Evolutionary conservation across 2,797 vertebrate species (phyloP).

Genomic region (Malurus leucopterus): DNA sequence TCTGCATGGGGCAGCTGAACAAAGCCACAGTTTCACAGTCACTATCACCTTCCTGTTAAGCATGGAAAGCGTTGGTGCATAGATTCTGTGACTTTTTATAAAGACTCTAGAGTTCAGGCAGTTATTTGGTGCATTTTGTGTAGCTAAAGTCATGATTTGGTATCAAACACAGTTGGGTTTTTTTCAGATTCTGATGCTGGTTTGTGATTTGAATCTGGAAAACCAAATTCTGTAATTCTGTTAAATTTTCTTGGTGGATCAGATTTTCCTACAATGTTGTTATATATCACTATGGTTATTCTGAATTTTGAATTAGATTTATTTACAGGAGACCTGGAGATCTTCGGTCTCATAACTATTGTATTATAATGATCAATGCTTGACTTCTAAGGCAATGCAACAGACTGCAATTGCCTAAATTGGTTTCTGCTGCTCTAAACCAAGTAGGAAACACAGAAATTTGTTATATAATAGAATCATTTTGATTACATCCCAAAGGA

Average conservation of each 20-base stretch:
- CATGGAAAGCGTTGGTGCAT: background rate
- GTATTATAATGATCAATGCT: background rate
- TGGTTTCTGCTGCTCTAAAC: background rate
- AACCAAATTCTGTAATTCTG: background rate
- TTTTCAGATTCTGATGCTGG: background rate
- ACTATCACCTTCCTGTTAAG: background rate
- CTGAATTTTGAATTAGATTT: background rate
- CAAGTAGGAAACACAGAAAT: background rate
- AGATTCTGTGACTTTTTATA: background rate
- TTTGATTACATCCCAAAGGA: conserved; percentile 13
- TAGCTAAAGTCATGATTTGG: background rate
- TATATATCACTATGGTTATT: background rate
- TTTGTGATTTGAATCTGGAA: background rate
- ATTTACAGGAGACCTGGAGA: background rate
- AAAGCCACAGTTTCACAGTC: background rate
- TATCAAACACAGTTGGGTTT: background rate
- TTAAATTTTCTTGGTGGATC: background rate
- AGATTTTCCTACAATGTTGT: background rate
- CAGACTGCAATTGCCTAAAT: background rate
- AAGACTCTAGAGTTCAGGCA: background rate
- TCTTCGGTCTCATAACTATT: background rate
- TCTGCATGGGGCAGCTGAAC: background rate
- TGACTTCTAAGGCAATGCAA: background rate
- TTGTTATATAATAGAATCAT: background rate
- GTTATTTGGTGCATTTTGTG: background rate